Percentiles rank a stretch among this genome's conserved stretches.
Evolutionary conservation across 2,797 vertebrate species (phyloP).

Genomic region (Enoplosus armatus): DNA sequence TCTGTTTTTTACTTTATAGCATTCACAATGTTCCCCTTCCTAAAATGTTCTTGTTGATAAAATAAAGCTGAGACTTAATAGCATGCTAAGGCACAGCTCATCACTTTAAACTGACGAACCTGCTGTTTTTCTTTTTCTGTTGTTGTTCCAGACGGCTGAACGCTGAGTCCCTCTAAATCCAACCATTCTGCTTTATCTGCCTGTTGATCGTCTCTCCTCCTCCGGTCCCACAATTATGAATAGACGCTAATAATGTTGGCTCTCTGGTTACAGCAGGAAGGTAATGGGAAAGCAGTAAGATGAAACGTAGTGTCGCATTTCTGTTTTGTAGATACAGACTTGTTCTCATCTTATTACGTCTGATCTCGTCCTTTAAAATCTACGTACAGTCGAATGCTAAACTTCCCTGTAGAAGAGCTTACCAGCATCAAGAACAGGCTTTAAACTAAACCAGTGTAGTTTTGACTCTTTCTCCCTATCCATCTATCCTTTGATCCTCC

Average conservation of each 20-base stretch:
- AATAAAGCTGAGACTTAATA: neutral
- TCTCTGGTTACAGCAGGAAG: neutral
- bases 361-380: neutral
- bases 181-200: neutral
- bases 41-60: neutral
- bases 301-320: neutral
- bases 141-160: constrained; percentile 7
- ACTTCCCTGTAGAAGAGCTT: neutral
- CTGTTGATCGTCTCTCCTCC: constrained; percentile 1
- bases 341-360: neutral
- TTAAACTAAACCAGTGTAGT: neutral
- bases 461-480: neutral
- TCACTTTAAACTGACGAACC: constrained; percentile 4
- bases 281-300: constrained; percentile 1
- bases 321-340: neutral
- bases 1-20: neutral
- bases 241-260: neutral
- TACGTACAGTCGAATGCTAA: neutral
- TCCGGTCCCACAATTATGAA: neutral
- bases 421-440: neutral
- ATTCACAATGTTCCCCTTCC: neutral
- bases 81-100: neutral
- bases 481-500: neutral
- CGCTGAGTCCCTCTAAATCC: neutral
- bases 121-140: constrained; percentile 9